Evolutionary conservation across 2,113 vertebrate genomes (phyloP).

Genomic region (Sus scrofa): DNA sequence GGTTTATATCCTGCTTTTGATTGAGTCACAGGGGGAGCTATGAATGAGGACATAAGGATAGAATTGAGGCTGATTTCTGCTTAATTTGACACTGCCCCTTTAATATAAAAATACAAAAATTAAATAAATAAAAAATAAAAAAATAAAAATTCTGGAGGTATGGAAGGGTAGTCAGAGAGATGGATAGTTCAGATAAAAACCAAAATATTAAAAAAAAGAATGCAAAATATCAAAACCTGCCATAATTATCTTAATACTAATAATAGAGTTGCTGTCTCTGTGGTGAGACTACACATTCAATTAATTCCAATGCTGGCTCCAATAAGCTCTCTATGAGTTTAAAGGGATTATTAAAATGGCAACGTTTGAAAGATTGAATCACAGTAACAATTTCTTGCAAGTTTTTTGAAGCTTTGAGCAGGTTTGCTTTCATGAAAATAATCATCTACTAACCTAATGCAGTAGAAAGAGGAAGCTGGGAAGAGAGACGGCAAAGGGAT

Average conservation of each 20-base stretch:
- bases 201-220: no score
- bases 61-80: neutral
- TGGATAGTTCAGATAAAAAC: no score
- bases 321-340: conserved; percentile 69
- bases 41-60: neutral
- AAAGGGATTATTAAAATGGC: conserved; percentile 68
- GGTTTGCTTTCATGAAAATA: conserved; percentile 51
- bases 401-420: conserved; percentile 64
- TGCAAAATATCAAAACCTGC: conserved; percentile 59
- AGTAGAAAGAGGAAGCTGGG: neutral
- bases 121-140: no score
- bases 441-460: conserved; percentile 25
- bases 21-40: neutral
- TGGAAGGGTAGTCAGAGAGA: no score
- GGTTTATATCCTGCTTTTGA: conserved; percentile 9
- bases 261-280: conserved; percentile 52
- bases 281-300: conserved; percentile 71
- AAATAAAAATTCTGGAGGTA: no score
- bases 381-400: conserved; percentile 68
- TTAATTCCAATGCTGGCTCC: conserved; percentile 72
- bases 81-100: conserved; percentile 55
- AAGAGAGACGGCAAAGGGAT: neutral
- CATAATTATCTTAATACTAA: conserved; percentile 57
- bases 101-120: no score
- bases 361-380: conserved; percentile 65